A percentile compares a stretch with the other conserved stretches of the same genome.
phyloP scores from a whole-genome alignment of 2,797 vertebrate species.

The Hypotaenidia philippensis region DNA sequence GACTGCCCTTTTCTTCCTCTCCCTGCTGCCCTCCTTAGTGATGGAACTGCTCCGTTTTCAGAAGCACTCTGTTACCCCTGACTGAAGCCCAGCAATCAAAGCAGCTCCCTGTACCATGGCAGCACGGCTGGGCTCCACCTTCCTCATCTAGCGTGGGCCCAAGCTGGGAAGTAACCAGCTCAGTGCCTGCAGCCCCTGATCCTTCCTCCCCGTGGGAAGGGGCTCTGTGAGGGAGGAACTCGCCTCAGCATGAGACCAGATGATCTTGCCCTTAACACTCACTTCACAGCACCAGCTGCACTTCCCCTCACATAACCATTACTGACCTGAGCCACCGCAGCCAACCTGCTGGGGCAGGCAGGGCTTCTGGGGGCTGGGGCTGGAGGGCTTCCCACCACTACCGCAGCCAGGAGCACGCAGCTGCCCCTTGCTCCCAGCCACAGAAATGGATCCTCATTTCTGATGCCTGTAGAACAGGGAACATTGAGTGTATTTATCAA shows the following conservation, averaged over 20 bases:
- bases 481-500: background rate
- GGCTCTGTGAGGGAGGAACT: background rate
- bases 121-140: background rate
- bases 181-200: background rate
- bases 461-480: background rate
- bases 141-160: background rate
- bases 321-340: background rate
- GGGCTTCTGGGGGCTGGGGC: too few relatives aligned
- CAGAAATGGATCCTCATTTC: background rate
- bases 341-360: background rate
- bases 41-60: background rate
- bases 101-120: background rate
- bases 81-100: background rate
- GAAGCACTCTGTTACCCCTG: background rate
- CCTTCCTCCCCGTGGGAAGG: background rate
- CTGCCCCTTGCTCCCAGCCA: background rate
- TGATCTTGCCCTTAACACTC: background rate
- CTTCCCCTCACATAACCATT: background rate
- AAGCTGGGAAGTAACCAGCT: background rate
- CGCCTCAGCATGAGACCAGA: background rate
- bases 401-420: background rate
- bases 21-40: background rate
- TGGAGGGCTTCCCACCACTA: background rate
- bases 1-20: background rate
- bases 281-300: background rate